Percentiles rank a stretch among this genome's conserved stretches.
phyloP scores from a whole-genome alignment of 2,888 invertebrate species.

The Onthophagus sagittarius region DNA sequence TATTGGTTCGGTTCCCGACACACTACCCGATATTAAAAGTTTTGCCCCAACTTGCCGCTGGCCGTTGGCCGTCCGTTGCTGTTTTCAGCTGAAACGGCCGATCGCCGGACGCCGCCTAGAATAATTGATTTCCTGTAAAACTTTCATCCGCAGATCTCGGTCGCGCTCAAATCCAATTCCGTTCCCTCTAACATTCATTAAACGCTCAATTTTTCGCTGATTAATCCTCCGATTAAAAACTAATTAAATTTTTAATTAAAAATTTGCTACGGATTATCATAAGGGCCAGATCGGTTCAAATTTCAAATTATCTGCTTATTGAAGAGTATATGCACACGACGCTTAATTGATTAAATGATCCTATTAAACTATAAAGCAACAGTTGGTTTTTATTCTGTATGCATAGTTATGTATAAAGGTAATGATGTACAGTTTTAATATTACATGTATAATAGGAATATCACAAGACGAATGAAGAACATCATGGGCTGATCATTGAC shows the following conservation, averaged over 20 bases:
- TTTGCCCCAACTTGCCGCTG: background rate
- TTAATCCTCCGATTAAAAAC: conserved; percentile 12
- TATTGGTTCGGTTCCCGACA: background rate
- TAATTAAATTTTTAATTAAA: conserved; percentile 13
- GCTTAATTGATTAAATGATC: background rate
- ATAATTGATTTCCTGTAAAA: conserved; percentile 13
- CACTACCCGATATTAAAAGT: background rate
- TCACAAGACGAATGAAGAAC: too few species aligned
- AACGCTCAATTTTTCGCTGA: conserved; percentile 5
- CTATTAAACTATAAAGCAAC: background rate
- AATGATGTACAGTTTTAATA: too few species aligned
- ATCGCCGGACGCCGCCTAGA: background rate
- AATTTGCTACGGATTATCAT: conserved; percentile 6
- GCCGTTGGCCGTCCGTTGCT: background rate
- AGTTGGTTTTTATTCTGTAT: background rate
- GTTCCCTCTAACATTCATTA: background rate
- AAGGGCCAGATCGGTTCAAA: background rate
- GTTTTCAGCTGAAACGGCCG: background rate
- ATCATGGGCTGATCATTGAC: too few species aligned
- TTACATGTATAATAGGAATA: too few species aligned
- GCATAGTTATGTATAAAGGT: background rate
- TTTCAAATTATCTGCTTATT: background rate
- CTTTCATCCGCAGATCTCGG: conserved; percentile 6
- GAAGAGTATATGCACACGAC: background rate
- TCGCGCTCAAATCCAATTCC: background rate